phyloP scores from a whole-genome alignment of 2,113 vertebrate genomes.

The Colistium nudipinnis region DNA sequence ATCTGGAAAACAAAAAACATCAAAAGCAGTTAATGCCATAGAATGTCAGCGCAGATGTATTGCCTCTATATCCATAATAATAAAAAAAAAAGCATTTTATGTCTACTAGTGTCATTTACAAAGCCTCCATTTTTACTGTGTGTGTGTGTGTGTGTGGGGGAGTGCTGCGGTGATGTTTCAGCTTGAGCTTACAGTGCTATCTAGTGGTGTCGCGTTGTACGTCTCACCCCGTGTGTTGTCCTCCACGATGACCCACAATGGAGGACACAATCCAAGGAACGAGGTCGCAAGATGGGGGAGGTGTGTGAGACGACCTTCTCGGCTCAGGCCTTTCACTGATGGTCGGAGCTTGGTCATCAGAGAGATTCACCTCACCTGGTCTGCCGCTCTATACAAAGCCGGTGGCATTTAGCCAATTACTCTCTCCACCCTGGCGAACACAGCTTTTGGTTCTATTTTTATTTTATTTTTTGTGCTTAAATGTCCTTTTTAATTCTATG shows the following conservation, averaged over 20 bases:
- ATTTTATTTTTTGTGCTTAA: too few relatives aligned
- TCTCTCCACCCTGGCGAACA: too few relatives aligned
- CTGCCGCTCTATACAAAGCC: too few relatives aligned
- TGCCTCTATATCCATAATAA: slow-evolving; percentile 79
- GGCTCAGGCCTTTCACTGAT: too few relatives aligned
- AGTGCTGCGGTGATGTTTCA: slow-evolving; percentile 52
- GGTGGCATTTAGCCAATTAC: too few relatives aligned
- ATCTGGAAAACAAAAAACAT: slow-evolving; percentile 75
- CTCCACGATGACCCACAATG: slow-evolving; percentile 72
- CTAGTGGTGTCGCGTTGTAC: slow-evolving; percentile 69
- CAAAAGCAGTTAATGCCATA: slow-evolving; percentile 70
- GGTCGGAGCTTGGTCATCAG: too few relatives aligned
- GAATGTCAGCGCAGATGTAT: slow-evolving; percentile 77
- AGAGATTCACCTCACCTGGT: too few relatives aligned
- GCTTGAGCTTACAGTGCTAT: slow-evolving; percentile 70
- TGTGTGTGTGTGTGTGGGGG: background rate
- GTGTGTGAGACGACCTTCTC: too few relatives aligned
- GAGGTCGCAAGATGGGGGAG: slow-evolving; percentile 63
- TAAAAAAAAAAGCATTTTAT: slow-evolving; percentile 81
- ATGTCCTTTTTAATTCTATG: too few relatives aligned
- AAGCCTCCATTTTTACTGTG: slow-evolving; percentile 10
- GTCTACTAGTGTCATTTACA: slow-evolving; percentile 57
- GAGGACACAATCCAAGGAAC: slow-evolving; percentile 61
- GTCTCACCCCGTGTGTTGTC: slow-evolving; percentile 57
- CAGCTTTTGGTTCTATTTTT: too few relatives aligned